These are phyloP conservation scores for Meta bourneti DNA, from an alignment of 2,888 invertebrate species.

Conservation along the genomic window DNA sequence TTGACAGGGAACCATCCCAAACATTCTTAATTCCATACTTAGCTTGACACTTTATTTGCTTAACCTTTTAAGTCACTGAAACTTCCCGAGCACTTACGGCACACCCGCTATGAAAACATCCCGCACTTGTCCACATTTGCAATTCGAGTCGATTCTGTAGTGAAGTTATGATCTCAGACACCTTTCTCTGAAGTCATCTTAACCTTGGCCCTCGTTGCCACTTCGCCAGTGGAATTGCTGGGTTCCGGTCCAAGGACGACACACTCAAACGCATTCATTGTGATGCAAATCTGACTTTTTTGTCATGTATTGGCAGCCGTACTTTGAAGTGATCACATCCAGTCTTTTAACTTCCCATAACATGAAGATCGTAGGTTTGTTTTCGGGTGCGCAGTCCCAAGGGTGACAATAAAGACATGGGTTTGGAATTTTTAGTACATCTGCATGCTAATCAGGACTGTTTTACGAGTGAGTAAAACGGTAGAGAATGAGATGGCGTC, in stretches of 20 bases:
- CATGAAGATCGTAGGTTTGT: not conserved
- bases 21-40: not conserved
- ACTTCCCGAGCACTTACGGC: not conserved
- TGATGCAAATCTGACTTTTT: constrained; percentile 44
- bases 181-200: not conserved
- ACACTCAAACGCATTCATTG: not conserved
- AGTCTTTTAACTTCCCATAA: not conserved
- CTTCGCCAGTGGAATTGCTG: not conserved
- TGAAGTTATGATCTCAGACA: not conserved
- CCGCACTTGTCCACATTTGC: not conserved
- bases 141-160: not conserved
- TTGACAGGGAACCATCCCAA: not conserved
- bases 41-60: not conserved
- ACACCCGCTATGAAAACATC: not conserved
- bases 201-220: not conserved
- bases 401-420: not conserved
- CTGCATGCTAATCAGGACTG: constrained; percentile 32
- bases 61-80: not conserved
- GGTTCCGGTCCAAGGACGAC: not conserved
- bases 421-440: constrained; percentile 39
- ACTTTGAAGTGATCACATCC: not conserved
- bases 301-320: not conserved
- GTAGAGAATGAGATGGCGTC: not conserved
- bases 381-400: not conserved
- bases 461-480: not conserved